phyloP scores from a whole-genome alignment of 2,888 invertebrate species.

The Melieria picta region DNA sequence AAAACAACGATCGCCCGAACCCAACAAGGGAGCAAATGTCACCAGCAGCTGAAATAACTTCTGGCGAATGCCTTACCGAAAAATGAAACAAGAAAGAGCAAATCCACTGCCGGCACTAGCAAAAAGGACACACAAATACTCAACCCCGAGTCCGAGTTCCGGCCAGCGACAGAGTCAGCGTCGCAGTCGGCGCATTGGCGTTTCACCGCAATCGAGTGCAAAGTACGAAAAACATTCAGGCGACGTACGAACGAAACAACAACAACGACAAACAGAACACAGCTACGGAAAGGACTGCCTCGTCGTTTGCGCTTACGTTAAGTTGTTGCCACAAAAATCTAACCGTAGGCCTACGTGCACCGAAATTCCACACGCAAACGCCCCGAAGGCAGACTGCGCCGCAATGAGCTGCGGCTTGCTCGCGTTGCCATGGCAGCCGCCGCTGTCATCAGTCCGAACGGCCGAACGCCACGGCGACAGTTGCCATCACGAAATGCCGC shows the following conservation, averaged over 20 bases:
- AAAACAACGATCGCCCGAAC: neutral
- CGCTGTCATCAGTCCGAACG: neutral
- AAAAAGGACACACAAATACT: neutral
- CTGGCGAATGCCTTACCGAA: neutral
- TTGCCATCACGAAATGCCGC: constrained; percentile 1
- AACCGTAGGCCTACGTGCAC: constrained; percentile 1
- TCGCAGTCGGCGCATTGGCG: neutral
- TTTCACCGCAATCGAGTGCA: constrained; percentile 7
- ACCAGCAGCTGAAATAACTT: constrained; percentile 6
- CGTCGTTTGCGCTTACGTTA: no score
- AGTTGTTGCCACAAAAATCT: no score
- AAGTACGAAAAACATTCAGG: neutral
- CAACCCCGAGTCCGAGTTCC: no score
- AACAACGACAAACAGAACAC: neutral
- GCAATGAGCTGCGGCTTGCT: neutral
- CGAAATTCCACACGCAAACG: constrained; percentile 15
- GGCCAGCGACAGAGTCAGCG: no score
- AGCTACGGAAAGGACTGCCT: no score
- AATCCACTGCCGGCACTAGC: neutral
- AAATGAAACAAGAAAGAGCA: neutral
- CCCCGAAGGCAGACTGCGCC: neutral
- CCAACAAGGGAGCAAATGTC: constrained; percentile 19
- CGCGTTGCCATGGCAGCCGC: constrained; percentile 12
- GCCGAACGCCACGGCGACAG: neutral
- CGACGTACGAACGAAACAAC: neutral